phyloP scores from a whole-genome alignment of 2,888 invertebrate species.

The Napeogenes inachia region DNA sequence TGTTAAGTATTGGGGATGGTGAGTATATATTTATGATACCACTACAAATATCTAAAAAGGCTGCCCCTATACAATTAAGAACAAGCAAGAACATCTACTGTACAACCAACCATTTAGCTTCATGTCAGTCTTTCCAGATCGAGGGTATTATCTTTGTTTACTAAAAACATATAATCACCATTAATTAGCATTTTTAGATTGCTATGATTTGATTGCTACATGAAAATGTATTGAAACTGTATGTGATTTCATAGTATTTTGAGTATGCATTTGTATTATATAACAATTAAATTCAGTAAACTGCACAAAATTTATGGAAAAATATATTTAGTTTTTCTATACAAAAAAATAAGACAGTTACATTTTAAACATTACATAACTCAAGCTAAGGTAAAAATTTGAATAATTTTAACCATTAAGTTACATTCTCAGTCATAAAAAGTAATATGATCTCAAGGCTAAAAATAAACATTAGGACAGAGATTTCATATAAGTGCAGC shows the following conservation, averaged over 20 bases:
- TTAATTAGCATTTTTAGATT: constrained; percentile 38
- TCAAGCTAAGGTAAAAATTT: too few relatives aligned
- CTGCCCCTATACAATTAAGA: constrained; percentile 51
- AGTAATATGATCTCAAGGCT: too few relatives aligned
- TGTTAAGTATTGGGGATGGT: constrained; percentile 56
- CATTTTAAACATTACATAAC: too few relatives aligned
- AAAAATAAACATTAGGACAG: too few relatives aligned
- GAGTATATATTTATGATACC: constrained; percentile 39
- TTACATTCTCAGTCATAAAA: too few relatives aligned
- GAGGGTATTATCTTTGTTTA: not conserved
- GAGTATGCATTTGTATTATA: too few relatives aligned
- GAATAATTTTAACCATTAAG: too few relatives aligned
- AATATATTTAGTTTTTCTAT: too few relatives aligned
- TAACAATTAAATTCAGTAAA: too few relatives aligned
- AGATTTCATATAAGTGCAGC: not conserved
- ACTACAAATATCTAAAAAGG: constrained; percentile 20
- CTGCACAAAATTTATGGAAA: too few relatives aligned
- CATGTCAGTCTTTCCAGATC: constrained; percentile 44
- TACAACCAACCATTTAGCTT: constrained; percentile 67
- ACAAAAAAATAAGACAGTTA: not conserved
- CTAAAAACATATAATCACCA: constrained; percentile 42
- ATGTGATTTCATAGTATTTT: constrained; percentile 17
- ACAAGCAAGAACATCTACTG: constrained; percentile 69
- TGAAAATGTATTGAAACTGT: constrained; percentile 21
- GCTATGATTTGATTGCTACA: constrained; percentile 34